Percentiles rank a stretch among this genome's conserved stretches.
phyloP scores from a whole-genome alignment of 1,140 invertebrate genomes.

The Caenorhabditis latens region DNA sequence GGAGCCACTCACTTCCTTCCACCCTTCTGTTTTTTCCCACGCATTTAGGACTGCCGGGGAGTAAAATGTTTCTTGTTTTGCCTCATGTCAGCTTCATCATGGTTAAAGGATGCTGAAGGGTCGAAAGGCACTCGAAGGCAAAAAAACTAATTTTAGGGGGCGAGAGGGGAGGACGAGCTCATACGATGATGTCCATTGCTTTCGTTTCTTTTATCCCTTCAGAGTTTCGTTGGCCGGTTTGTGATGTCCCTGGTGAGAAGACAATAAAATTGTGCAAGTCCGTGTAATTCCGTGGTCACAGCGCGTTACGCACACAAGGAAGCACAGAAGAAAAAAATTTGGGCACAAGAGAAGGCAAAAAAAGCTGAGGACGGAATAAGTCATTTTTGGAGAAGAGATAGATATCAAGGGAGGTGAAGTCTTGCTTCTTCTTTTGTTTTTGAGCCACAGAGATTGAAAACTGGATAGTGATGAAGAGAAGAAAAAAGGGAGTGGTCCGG shows the following conservation, averaged over 20 bases:
- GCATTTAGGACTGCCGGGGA: slow-evolving; percentile 2
- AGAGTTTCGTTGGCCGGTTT: slow-evolving; percentile 53
- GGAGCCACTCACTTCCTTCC: slow-evolving; percentile 6
- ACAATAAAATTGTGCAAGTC: slow-evolving; percentile 56
- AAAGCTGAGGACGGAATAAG: slow-evolving; percentile 31
- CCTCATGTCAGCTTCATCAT: slow-evolving; percentile 23
- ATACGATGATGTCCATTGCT: slow-evolving; percentile 30
- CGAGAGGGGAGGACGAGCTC: background rate
- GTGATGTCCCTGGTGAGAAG: slow-evolving; percentile 54
- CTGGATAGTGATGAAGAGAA: slow-evolving; percentile 20
- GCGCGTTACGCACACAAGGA: slow-evolving; percentile 49
- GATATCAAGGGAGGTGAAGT: slow-evolving; percentile 36
- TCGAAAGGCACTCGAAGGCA: slow-evolving; percentile 1
- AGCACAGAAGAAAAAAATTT: background rate
- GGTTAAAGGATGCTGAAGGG: background rate
- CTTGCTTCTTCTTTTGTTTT: background rate
- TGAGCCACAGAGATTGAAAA: slow-evolving; percentile 8
- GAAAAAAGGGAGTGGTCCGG: background rate
- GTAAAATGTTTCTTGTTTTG: slow-evolving; percentile 51
- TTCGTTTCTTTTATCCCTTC: background rate
- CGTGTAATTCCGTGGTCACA: slow-evolving; percentile 54
- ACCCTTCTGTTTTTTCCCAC: slow-evolving; percentile 21
- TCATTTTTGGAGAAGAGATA: slow-evolving; percentile 47
- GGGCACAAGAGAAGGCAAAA: background rate
- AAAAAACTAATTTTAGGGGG: slow-evolving; percentile 27